phyloP scores from a whole-genome alignment of 2,888 invertebrate genomes.

The Oegoconia quadripuncta region DNA sequence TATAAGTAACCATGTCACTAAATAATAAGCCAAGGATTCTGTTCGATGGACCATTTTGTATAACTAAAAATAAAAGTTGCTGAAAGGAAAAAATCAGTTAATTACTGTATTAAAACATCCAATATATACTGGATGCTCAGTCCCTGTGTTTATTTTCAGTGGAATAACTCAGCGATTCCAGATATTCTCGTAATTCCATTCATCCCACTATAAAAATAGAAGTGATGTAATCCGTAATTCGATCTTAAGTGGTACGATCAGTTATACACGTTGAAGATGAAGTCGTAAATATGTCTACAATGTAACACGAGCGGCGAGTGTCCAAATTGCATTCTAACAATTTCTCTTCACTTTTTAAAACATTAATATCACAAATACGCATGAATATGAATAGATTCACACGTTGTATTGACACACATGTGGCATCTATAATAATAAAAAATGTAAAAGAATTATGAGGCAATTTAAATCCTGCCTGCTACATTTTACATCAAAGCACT shows the following conservation, averaged over 20 bases:
- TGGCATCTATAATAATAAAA: too few relatives aligned
- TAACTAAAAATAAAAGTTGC: neutral
- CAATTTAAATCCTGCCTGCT: neutral
- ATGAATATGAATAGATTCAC: neutral
- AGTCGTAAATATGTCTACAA: neutral
- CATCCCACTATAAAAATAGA: constrained; percentile 8
- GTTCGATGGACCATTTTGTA: constrained; percentile 5
- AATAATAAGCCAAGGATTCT: neutral
- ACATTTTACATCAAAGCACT: neutral
- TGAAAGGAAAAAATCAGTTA: constrained; percentile 8
- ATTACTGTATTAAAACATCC: constrained; percentile 14
- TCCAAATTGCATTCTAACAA: too few relatives aligned
- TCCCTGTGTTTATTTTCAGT: constrained; percentile 18
- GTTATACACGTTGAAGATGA: neutral
- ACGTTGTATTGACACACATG: too few relatives aligned
- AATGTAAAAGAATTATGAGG: neutral
- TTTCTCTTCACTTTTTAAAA: too few relatives aligned
- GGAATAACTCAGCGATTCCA: constrained; percentile 15
- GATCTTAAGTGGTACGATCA: too few relatives aligned
- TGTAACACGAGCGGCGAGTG: neutral
- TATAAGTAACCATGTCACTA: neutral
- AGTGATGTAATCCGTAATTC: neutral
- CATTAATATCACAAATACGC: too few relatives aligned
- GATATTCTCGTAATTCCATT: constrained; percentile 10
- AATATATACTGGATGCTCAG: constrained; percentile 13